A percentile compares a stretch with the other conserved stretches of the same genome.
Conservation (phyloP, 2,797 vertebrate species). For the Ataeniobius toweri region DNA sequence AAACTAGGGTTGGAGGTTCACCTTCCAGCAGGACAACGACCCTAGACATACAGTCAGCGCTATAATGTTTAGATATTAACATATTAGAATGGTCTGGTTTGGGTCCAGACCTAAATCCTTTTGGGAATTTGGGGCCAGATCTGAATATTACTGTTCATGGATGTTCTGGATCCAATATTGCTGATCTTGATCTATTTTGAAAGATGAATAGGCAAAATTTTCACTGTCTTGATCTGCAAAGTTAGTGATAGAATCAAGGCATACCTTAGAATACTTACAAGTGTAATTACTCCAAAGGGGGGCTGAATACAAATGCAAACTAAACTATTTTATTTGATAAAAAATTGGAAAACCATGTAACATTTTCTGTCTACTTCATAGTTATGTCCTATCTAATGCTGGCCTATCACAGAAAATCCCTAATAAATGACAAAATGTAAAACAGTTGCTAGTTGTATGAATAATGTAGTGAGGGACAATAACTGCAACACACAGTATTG, state of each 20-base stretch:
- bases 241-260: too few relatives aligned
- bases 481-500: background rate
- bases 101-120: too few relatives aligned
- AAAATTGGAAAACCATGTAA: background rate
- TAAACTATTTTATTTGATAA: background rate
- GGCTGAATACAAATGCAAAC: too few relatives aligned
- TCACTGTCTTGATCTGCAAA: background rate
- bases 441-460: background rate
- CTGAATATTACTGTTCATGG: too few relatives aligned
- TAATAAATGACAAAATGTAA: background rate
- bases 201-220: background rate
- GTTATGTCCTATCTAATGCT: background rate
- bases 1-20: too few relatives aligned
- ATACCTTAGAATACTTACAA: background rate
- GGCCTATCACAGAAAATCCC: background rate
- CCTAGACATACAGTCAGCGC: too few relatives aligned
- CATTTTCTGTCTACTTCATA: background rate
- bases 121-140: too few relatives aligned
- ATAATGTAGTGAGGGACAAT: background rate
- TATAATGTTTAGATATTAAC: too few relatives aligned
- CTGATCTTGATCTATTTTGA: background rate
- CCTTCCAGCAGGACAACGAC: too few relatives aligned
- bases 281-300: background rate
- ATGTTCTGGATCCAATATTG: background rate
- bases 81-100: too few relatives aligned